Evolutionary conservation across 2,888 invertebrate species (phyloP), one percentile per base, ranked within the genome.

Genomic region (Cerceris rybyensis): DNA sequence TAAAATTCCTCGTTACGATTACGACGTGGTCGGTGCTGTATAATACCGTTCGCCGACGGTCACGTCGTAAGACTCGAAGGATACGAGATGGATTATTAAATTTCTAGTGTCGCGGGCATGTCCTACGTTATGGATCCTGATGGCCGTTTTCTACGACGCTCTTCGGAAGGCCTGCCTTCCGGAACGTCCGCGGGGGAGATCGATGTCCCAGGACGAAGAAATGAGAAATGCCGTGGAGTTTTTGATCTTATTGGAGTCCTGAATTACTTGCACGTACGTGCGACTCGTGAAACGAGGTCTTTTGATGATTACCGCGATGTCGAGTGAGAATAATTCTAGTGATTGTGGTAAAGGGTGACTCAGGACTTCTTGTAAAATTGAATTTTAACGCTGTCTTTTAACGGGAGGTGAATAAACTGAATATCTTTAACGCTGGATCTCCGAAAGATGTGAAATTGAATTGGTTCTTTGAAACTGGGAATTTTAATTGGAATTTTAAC

Each of bases 1-100:
- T 90, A 89, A 91, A 90, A 90, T 84, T 85, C 80, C 85, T 83
- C 86, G 88, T 91, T 90, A 89, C 87, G 87, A 89, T 91, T 91
- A 89, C 86, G 88, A 88, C 86, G 83, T 81, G 86, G 84, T 84
- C 85, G 82, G 86, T 85, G 85, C 79, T 80, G 70, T 81, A 70
- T 81, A 77, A 70, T 69, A 67, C 49, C 72, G 60, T 76, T 64
- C 67, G 50, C 42, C 59, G 63, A 39, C 61, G 79, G 75, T 76
- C 78, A 75, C 74, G 66, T 74, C 43, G 66, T 41, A 61, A 78
- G 80, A 80, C 77, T 70, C 83, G 50, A 77, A 72, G 75, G 75
- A 75, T 61, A 70, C 76, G 74, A 73, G 86, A 87, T 87, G 90
- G 89, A 89, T 91, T 90, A 90, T 91, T 89, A 89, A 90, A 90